Base-by-base conservation (phyloP, 2,888 invertebrate species). In the Drosophila heteroneura region DNA sequence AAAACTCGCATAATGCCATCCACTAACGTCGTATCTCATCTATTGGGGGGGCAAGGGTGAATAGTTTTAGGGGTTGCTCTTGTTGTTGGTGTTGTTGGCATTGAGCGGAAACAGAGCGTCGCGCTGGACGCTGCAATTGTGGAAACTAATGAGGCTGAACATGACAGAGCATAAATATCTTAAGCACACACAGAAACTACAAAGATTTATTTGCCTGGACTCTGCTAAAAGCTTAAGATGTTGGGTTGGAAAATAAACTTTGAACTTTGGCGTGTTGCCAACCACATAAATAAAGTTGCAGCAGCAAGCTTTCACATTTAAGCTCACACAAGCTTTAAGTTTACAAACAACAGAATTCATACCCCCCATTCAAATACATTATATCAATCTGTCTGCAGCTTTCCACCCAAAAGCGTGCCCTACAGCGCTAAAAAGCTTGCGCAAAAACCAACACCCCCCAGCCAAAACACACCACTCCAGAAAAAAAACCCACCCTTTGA, bases 71-170 rank as follows among this genome's bases (percentile, higher is more conserved):
- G 71, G 76, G 81, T 30, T 30, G 74, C 56, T 52, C 58, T 62
- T 70, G 30, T 52, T 37, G 44, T 59, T 54, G 77, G 70, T 67
- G 70, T 47, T 60, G 41, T 44, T 47, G 59, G 35, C 16, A 35
- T 37, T 28, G 7, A 61, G 62, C 71, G 79, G 85, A 89, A 86
- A 66, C 80, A 82, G 87, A 86, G 78, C 87, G 67, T 66, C 72
- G 69, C 73, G 14, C 74, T 80, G 81, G 74, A 63, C 69, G 41
- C 61, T 54, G 28, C 35, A 56, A 64, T 63, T 58, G 57, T 26
- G 52, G 57, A 82, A 86, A 77, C 70, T 86, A 86, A 86, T 86
- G 85, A 84, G 81, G 68, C 85, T 74, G 72, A 80, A 82, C 89
- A 77, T 86, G 89, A 82, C 76, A 73, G 49, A 54, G 63, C 67